These are phyloP conservation scores for Hymenochirus boettgeri DNA, from an alignment of 2,113 vertebrate genomes.

Conservation along the genomic window DNA sequence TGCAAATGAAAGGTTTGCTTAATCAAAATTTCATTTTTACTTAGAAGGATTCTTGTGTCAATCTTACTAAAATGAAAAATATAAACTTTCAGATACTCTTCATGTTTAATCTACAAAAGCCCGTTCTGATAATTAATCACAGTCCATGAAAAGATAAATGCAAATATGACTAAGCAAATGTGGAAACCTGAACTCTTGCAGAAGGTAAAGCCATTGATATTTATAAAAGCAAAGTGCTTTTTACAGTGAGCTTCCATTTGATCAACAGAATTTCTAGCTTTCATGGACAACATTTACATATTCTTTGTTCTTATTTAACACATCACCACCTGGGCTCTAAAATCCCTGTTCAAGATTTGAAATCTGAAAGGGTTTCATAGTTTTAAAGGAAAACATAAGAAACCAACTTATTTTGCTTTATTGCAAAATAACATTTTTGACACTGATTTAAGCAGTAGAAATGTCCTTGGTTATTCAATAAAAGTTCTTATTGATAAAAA, in stretches of 20 bases:
- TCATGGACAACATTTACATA: neutral
- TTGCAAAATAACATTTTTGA: no score
- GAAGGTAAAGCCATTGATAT: neutral
- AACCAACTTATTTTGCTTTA: no score
- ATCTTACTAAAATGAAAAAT: neutral
- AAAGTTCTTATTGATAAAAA: no score
- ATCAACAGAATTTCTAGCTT: no score
- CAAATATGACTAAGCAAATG: neutral
- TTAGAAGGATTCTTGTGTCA: neutral
- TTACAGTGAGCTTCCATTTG: no score
- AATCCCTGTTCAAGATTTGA: no score
- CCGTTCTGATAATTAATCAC: neutral
- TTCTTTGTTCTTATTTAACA: neutral
- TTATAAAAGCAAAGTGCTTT: neutral
- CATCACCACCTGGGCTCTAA: no score
- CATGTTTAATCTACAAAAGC: neutral
- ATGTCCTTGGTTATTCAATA: no score
- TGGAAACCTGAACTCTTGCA: neutral
- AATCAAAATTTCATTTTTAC: conserved; percentile 28
- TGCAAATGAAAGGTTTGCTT: conserved; percentile 31
- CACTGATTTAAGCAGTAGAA: no score
- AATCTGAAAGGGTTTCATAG: no score
- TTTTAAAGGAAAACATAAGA: no score
- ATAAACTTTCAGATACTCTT: neutral
- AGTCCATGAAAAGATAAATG: neutral